Conservation (phyloP, 2,797 vertebrate species). For the Lophius americanus region DNA sequence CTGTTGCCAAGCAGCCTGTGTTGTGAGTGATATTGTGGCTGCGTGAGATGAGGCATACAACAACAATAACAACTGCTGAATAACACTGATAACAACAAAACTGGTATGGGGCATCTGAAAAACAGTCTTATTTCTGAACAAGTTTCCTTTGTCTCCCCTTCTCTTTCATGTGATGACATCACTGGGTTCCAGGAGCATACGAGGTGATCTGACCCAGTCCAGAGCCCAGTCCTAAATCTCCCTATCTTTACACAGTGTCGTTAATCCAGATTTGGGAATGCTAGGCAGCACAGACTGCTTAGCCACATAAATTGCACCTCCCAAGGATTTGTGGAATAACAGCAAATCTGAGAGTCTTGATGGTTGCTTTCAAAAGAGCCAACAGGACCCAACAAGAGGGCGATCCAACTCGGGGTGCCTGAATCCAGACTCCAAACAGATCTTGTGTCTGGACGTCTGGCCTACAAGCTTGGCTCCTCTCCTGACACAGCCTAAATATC, state of each 20-base stretch:
- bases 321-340: constrained; percentile 69
- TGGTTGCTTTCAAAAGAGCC: constrained; percentile 48
- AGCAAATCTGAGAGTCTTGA: constrained; percentile 64
- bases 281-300: constrained; percentile 64
- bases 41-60: constrained; percentile 40
- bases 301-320: constrained; percentile 67
- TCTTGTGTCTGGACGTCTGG: constrained; percentile 44
- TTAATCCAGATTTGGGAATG: constrained; percentile 80
- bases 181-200: constrained; percentile 67
- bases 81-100: constrained; percentile 23
- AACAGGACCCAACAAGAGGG: constrained; percentile 31
- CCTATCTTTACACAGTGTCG: constrained; percentile 57
- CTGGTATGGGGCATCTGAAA: constrained; percentile 39
- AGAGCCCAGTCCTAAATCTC: constrained; percentile 62
- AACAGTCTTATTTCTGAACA: constrained; percentile 59
- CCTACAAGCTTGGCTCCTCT: constrained; percentile 56
- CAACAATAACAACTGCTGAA: constrained; percentile 48
- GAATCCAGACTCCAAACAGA: constrained; percentile 49
- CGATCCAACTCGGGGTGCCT: constrained; percentile 44
- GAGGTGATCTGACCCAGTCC: constrained; percentile 58
- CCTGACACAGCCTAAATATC: constrained; percentile 72
- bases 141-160: constrained; percentile 70
- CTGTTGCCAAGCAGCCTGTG: constrained; percentile 44
- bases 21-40: constrained; percentile 50
- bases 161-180: constrained; percentile 64